Base-by-base conservation (phyloP, 2,888 invertebrate species). In the Sesamia inferens region DNA sequence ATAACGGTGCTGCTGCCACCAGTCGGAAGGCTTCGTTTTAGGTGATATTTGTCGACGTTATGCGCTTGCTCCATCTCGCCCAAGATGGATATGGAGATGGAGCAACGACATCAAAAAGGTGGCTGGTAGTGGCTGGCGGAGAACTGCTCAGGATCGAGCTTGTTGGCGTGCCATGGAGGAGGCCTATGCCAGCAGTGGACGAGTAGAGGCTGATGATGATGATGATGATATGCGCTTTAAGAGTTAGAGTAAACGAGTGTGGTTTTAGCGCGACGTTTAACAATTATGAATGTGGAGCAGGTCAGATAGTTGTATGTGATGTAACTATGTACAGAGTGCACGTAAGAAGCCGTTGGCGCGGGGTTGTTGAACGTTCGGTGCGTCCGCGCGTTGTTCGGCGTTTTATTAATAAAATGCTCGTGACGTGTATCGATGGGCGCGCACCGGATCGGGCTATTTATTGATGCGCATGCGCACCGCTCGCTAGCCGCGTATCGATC, bases 321-420 rank as follows among this genome's bases (percentile, higher is more conserved):
- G 92, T 92, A 93, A 93, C 86, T 88, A 88, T 87, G 87, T 84
- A 81, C 79, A 87, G 88, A 88, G 88, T 86, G 89, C 89, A 88
- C 89, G 90, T 91, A 92, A 90, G 89, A 89, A 88, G 88, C 89
- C 86, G 84, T 85, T 84, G 87, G 86, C 89, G 89, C 92, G 94
- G 93, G 94, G 94, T 94, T 95, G 95, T 93, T 95, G 95, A 94
- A 94, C 95, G 93, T 87, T 90, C 89, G 88, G 86, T 87, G 89
- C 90, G 92, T 87, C 90, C 89, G 92, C 91, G 89, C 90, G 89
- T 89, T 89, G 92, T 93, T 93, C 92, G 90, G 91, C 82, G 93
- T 94, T 95, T 94, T 96, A 95, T 95, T 95, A 95, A 95, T 95
- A 95, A 95, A 94, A 93, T 93, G 89, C 90, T 90, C 89, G 93